Base-by-base conservation (phyloP, 1,140 invertebrate genomes). In the Drosophila nikananu region DNA sequence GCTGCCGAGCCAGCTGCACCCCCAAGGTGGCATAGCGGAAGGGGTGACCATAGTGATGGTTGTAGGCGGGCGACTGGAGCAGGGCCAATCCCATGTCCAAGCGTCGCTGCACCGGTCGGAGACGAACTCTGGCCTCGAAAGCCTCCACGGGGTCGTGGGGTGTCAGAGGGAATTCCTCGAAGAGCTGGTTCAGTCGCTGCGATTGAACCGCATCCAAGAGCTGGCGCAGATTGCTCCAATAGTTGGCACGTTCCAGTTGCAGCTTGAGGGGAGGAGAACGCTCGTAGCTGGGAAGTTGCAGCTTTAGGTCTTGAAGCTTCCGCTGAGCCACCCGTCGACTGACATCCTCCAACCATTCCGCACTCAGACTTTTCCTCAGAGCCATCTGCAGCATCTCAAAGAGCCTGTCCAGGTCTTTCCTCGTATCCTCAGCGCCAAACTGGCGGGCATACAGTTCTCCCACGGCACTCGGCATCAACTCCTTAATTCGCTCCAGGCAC, bases 21-120 rank as follows among this genome's bases (percentile, higher is more conserved):
- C 98, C 98, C 95, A 99, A 98, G 1, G 97, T 98, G 9, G 98
- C 98, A 93, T 97, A 99, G 93, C 99, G 99, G 3, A 99, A 94
- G 32, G 97, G 97, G 70, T 95, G 96, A 0, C 98, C 98, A 93
- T 97, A 98, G 46, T 95, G 95, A 13, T 96, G 95, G 80, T 99
- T 97, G 92, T 98, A 99, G 91, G 99, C 98, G 0, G 98, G 98
- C 59, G 96, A 95, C 86, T 99, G 98, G 1, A 99, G 94, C 63
- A 99, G 98, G 5, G 98, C 98, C 62, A 98, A 98, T 0, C 98
- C 98, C 91, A 99, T 98, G 0, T 99, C 98, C 81, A 98, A 97
- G 87, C 99, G 97, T 93, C 99, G 99, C 91, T 98, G 98, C 3
- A 98, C 98, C 2, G 98, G 98, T 1, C 87, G 67, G 7, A 86